Evolutionary conservation across 92 coral and sea anemone species (phyloP).

Genomic region (Heliopora coerulea): DNA sequence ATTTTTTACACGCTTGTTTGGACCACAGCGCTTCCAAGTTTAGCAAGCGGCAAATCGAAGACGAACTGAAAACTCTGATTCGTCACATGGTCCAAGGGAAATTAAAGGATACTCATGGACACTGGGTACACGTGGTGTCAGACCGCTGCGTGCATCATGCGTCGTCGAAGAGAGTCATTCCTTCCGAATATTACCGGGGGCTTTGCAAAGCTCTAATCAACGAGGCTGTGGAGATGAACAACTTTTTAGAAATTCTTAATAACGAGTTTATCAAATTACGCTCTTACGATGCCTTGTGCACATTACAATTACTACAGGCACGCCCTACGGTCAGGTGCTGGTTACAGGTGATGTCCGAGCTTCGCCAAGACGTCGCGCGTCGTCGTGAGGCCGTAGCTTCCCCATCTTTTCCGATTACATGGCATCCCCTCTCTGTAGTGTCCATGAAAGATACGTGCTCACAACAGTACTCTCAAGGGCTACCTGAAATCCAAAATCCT

Average conservation of each 20-base stretch:
- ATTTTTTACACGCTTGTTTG: slow-evolving; percentile 3
- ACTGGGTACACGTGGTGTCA: slow-evolving; percentile 17
- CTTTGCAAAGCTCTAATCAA: slow-evolving; percentile 9
- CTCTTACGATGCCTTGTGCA: slow-evolving; percentile 15
- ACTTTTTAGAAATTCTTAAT: slow-evolving; percentile 14
- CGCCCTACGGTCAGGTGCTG: slow-evolving; percentile 24
- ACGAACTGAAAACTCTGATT: slow-evolving; percentile 15
- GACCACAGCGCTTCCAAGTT: slow-evolving; percentile 8
- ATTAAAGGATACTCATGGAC: background rate
- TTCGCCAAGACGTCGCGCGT: slow-evolving; percentile 8
- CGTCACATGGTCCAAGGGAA: background rate
- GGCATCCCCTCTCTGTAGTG: background rate
- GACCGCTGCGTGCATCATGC: slow-evolving; percentile 19
- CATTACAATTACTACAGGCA: slow-evolving; percentile 20
- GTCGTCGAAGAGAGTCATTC: background rate
- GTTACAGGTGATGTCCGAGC: slow-evolving; percentile 34
- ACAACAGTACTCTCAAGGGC: background rate
- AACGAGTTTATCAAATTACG: slow-evolving; percentile 1
- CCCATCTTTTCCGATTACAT: background rate
- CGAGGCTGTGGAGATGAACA: slow-evolving; percentile 34
- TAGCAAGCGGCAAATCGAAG: background rate
- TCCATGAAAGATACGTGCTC: background rate
- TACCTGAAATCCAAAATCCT: background rate
- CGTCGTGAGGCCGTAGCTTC: background rate
- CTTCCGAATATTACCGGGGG: background rate